A percentile compares a stretch with the other conserved stretches of the same genome.
These are phyloP conservation scores for Synanceia verrucosa DNA, from an alignment of 2,797 vertebrate species.

Conservation along the genomic window DNA sequence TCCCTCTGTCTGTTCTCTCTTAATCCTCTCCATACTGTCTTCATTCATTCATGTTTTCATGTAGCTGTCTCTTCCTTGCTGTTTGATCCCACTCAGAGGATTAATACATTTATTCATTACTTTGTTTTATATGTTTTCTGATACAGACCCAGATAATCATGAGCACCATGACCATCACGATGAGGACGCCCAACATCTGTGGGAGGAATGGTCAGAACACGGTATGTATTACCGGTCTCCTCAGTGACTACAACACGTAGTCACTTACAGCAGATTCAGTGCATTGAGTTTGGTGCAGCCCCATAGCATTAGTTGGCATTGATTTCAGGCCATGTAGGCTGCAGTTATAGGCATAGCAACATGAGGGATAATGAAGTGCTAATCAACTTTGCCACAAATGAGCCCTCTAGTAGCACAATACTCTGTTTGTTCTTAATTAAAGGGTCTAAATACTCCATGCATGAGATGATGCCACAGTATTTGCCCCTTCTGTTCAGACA, in stretches of 20 bases:
- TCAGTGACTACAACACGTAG: not conserved
- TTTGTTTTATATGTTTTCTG: constrained; percentile 31
- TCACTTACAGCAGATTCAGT: not conserved
- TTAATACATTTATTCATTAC: not conserved
- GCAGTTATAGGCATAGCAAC: constrained; percentile 20
- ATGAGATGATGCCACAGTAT: not conserved
- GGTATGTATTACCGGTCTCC: constrained; percentile 63
- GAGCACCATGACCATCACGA: constrained; percentile 57
- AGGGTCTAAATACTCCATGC: not conserved
- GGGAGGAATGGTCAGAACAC: constrained; percentile 82
- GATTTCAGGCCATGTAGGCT: constrained; percentile 22
- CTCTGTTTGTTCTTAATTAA: not conserved
- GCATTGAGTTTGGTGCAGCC: not conserved
- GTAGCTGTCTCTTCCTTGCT: not conserved
- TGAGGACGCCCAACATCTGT: constrained; percentile 74
- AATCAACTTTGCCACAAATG: constrained; percentile 5
- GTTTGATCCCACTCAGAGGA: not conserved
- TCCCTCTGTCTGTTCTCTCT: not conserved
- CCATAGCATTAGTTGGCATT: constrained; percentile 30
- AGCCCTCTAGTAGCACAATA: not conserved
- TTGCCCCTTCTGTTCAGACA: constrained; percentile 62
- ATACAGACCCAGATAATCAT: constrained; percentile 64
- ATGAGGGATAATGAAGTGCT: constrained; percentile 20
- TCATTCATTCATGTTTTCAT: not conserved
- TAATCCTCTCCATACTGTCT: constrained; percentile 29